phyloP scores from a whole-genome alignment of 2,888 invertebrate genomes.

The Tenodera sinensis region DNA sequence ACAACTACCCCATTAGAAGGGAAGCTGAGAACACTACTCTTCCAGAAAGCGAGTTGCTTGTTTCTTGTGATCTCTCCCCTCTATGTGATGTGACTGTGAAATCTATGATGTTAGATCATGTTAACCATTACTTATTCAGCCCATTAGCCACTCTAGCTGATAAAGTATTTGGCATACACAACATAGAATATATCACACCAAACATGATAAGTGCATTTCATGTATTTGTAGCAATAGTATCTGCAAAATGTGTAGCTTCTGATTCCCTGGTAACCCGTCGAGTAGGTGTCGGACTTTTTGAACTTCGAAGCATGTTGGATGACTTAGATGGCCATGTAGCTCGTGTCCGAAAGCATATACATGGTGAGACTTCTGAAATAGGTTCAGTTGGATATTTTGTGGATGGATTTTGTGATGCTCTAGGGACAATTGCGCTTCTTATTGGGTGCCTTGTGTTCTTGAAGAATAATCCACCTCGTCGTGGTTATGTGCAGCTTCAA shows the following conservation, averaged over 20 bases:
- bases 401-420: conserved; percentile 76
- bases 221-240: conserved; percentile 67
- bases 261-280: conserved; percentile 68
- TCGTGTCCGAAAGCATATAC: conserved; percentile 67
- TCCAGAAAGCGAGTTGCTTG: conserved; percentile 25
- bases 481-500: conserved; percentile 68
- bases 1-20: conserved; percentile 61
- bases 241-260: conserved; percentile 72
- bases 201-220: conserved; percentile 81
- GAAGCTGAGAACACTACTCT: conserved; percentile 40
- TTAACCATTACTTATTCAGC: conserved; percentile 78
- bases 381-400: conserved; percentile 77
- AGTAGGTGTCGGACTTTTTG: conserved; percentile 71
- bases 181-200: conserved; percentile 63
- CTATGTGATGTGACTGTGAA: conserved; percentile 80
- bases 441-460: conserved; percentile 66
- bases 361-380: conserved; percentile 76
- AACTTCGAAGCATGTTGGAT: conserved; percentile 77
- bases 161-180: conserved; percentile 60
- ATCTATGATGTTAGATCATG: conserved; percentile 75
- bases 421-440: conserved; percentile 70
- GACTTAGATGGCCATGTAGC: conserved; percentile 86
- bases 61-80: conserved; percentile 57
- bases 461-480: conserved; percentile 67
- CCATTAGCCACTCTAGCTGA: conserved; percentile 75